These are phyloP conservation scores for Copidosoma aretas DNA, from an alignment of 2,888 invertebrate species.

Conservation along the genomic window DNA sequence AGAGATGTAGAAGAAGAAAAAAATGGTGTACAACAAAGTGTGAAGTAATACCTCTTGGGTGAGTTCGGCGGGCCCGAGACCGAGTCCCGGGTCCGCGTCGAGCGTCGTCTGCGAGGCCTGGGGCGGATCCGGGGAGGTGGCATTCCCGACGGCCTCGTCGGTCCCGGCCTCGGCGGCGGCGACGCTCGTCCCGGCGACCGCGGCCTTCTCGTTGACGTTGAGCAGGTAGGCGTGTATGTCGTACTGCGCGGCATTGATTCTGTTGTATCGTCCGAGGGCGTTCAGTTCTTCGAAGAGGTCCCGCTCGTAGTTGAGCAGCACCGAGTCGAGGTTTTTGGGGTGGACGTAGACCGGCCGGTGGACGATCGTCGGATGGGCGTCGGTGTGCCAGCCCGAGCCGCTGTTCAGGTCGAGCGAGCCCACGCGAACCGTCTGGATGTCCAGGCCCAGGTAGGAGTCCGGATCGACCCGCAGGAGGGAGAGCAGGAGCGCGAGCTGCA, in stretches of 20 bases:
- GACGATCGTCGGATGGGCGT: constrained; percentile 64
- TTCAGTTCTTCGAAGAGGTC: constrained; percentile 77
- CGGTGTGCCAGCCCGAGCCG: constrained; percentile 74
- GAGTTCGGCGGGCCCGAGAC: constrained; percentile 52
- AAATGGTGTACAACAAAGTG: background rate
- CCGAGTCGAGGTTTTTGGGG: constrained; percentile 76
- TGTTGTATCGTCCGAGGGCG: constrained; percentile 71
- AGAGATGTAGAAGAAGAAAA: background rate
- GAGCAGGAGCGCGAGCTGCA: constrained; percentile 81
- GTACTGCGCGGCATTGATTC: constrained; percentile 64
- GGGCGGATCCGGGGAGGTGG: constrained; percentile 49
- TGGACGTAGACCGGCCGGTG: constrained; percentile 72
- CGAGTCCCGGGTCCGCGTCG: constrained; percentile 42
- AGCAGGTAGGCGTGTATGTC: constrained; percentile 71
- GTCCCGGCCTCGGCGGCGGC: constrained; percentile 39
- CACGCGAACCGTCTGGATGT: constrained; percentile 65
- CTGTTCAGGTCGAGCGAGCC: constrained; percentile 67
- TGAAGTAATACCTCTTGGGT: constrained; percentile 61
- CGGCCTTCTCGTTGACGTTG: constrained; percentile 65
- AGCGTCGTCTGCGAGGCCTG: constrained; percentile 45
- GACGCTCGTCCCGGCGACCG: constrained; percentile 52
- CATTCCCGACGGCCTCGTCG: constrained; percentile 47
- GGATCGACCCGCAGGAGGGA: constrained; percentile 81
- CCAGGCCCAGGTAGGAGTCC: constrained; percentile 71
- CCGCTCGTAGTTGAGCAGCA: constrained; percentile 75